phyloP scores from a whole-genome alignment of 2,888 invertebrate species.

The Drosophila meridionalis region DNA sequence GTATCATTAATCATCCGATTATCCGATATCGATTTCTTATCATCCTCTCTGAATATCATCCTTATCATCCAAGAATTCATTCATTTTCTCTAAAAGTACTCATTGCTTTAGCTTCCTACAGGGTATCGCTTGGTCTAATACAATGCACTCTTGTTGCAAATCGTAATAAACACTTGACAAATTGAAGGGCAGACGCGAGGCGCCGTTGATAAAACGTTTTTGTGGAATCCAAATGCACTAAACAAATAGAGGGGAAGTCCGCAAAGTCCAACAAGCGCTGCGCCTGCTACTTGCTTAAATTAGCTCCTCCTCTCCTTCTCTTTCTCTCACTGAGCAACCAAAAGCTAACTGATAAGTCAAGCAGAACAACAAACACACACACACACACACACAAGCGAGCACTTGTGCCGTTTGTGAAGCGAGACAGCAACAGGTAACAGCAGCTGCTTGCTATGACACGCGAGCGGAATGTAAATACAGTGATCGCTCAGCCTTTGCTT shows the following conservation, averaged over 20 bases:
- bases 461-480: neutral
- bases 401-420: conserved; percentile 2
- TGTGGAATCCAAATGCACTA: conserved; percentile 36
- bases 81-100: neutral
- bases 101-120: neutral
- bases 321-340: neutral
- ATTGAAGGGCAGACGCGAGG: conserved; percentile 35
- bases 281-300: neutral
- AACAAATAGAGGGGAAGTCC: conserved; percentile 31
- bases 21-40: neutral
- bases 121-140: neutral
- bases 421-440: conserved; percentile 30
- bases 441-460: conserved; percentile 25
- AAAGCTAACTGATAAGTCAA: conserved; percentile 31
- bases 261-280: neutral
- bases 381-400: neutral
- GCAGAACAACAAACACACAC: neutral
- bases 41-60: neutral
- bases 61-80: neutral
- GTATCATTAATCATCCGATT: neutral
- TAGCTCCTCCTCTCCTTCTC: conserved; percentile 22
- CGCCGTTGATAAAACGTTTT: conserved; percentile 43
- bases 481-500: neutral
- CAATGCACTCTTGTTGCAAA: neutral
- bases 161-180: conserved; percentile 49